Evolutionary conservation across 2,113 vertebrate species (phyloP).

Genomic region (Ceyx margarethae): DNA sequence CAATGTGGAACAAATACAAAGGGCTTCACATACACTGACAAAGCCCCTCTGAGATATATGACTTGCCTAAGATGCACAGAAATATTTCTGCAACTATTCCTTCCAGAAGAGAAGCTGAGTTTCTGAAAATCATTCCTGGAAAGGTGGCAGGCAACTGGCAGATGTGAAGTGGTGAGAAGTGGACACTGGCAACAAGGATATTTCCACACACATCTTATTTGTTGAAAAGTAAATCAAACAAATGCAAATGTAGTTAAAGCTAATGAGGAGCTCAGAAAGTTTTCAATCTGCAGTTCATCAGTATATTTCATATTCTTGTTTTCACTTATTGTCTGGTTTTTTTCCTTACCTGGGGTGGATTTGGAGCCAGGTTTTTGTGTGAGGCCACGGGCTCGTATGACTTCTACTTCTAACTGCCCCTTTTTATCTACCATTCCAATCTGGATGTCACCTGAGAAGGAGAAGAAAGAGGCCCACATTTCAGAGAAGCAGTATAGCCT

Average conservation of each 20-base stretch:
- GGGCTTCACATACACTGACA: neutral
- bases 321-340: neutral
- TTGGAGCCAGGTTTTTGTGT: constrained; percentile 95
- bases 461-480: neutral
- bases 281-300: neutral
- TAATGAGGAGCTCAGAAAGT: neutral
- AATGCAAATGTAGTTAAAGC: neutral
- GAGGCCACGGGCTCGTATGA: constrained; percentile 95
- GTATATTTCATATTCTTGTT: neutral
- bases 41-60: neutral
- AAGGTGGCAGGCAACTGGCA: neutral
- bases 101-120: neutral
- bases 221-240: neutral
- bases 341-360: constrained; percentile 89
- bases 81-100: neutral
- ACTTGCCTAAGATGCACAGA: neutral
- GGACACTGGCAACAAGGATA: neutral
- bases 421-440: constrained; percentile 99
- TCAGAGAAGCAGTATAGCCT: neutral
- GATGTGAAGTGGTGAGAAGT: neutral
- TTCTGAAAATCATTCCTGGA: neutral
- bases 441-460: constrained; percentile 90
- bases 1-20: neutral
- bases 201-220: accelerated
- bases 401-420: constrained; percentile 95